A percentile compares a stretch with the other conserved stretches of the same genome.
phyloP scores from a whole-genome alignment of 1,140 invertebrate genomes.

The Harpegnathos saltator region DNA sequence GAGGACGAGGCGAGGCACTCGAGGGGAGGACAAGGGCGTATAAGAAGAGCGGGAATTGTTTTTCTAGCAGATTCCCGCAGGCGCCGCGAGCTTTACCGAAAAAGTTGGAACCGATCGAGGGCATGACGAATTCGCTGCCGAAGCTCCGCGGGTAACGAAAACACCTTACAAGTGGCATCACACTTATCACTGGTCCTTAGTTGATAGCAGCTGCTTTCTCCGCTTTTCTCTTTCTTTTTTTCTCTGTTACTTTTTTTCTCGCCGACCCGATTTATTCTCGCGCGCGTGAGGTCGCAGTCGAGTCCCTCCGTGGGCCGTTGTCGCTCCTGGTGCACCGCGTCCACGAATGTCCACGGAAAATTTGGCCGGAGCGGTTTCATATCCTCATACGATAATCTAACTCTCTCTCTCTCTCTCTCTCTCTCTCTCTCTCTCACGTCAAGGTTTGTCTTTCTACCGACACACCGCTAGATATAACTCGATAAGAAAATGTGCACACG shows the following conservation, averaged over 20 bases:
- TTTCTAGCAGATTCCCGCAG: constrained; percentile 77
- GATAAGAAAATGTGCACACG: no score
- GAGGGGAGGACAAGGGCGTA: constrained; percentile 42
- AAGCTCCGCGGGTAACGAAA: constrained; percentile 77
- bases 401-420: no score
- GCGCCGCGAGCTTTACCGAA: constrained; percentile 79
- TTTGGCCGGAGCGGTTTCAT: background rate
- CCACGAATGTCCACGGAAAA: background rate
- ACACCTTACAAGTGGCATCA: constrained; percentile 43
- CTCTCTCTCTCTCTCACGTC: background rate
- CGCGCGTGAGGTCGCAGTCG: constrained; percentile 11
- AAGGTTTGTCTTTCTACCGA: background rate
- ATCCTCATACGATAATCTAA: constrained; percentile 7
- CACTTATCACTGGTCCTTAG: constrained; percentile 48
- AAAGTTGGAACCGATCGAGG: constrained; percentile 83
- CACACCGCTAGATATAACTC: no score
- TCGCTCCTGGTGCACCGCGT: constrained; percentile 32
- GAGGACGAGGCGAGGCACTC: constrained; percentile 14
- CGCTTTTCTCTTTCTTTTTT: no score
- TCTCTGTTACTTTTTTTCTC: constrained; percentile 20
- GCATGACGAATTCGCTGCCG: constrained; percentile 77
- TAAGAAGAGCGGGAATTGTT: constrained; percentile 76
- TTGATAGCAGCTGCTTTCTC: constrained; percentile 48
- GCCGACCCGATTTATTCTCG: constrained; percentile 17
- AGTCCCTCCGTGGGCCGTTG: constrained; percentile 12